Percentiles rank a stretch among this genome's conserved stretches.
Conservation (phyloP, 2,888 invertebrate species). For the Seira sanloemensis region DNA sequence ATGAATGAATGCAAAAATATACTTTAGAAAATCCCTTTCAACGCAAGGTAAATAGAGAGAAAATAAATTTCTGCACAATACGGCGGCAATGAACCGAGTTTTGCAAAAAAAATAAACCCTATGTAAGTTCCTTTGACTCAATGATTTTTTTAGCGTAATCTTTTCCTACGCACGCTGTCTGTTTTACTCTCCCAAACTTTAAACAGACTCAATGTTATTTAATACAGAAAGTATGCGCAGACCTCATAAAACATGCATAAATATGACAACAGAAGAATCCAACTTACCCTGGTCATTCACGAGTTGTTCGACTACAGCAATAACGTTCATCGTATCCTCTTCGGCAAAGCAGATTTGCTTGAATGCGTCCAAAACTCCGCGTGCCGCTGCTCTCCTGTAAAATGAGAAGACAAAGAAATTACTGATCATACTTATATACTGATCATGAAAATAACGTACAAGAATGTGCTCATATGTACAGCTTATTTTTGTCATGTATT, state of each 20-base stretch:
- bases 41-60: too few relatives aligned
- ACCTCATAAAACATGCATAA: background rate
- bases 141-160: background rate
- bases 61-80: too few relatives aligned
- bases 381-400: slow-evolving; percentile 72
- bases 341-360: slow-evolving; percentile 69
- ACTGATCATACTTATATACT: background rate
- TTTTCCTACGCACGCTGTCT: background rate
- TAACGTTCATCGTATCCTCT: slow-evolving; percentile 69
- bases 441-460: too few relatives aligned
- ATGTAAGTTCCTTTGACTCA: background rate
- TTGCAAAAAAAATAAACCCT: background rate
- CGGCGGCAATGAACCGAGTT: background rate
- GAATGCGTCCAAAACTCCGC: slow-evolving; percentile 70
- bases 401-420: slow-evolving; percentile 26
- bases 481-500: too few relatives aligned
- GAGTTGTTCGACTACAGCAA: slow-evolving; percentile 71
- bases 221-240: too few relatives aligned
- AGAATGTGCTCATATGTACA: too few relatives aligned
- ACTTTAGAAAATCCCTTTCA: too few relatives aligned
- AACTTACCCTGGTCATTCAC: slow-evolving; percentile 71
- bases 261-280: background rate
- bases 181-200: too few relatives aligned
- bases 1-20: too few relatives aligned
- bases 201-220: too few relatives aligned